Percentiles rank a stretch among this genome's conserved stretches.
These are phyloP conservation scores for Podilymbus podiceps DNA, from an alignment of 2,113 vertebrate species.

Conservation along the genomic window DNA sequence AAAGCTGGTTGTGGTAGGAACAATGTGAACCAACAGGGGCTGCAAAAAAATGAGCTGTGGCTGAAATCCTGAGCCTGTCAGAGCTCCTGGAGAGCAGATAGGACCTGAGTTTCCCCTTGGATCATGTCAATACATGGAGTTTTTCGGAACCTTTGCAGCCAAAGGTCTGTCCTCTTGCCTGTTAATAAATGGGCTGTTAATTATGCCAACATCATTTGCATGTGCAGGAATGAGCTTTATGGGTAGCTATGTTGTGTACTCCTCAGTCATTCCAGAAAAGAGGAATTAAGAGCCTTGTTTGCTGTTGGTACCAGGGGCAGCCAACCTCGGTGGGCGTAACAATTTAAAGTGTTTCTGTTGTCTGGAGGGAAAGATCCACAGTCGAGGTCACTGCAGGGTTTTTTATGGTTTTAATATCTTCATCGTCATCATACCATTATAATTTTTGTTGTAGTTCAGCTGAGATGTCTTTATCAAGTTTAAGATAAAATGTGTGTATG, in stretches of 20 bases:
- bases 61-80: not conserved
- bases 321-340: not conserved
- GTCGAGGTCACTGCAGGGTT: not conserved
- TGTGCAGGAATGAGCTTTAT: not conserved
- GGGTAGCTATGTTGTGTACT: not conserved
- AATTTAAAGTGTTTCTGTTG: not conserved
- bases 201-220: not conserved
- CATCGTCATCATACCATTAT: not conserved
- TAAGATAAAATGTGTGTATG: not conserved
- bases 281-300: not conserved
- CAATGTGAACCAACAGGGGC: not conserved
- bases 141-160: not conserved
- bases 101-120: not conserved
- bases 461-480: not conserved
- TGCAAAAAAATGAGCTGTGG: not conserved
- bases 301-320: not conserved
- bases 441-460: not conserved
- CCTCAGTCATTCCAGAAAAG: not conserved
- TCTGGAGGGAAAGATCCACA: not conserved
- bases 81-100: not conserved
- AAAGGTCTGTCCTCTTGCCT: not conserved
- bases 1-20: not conserved
- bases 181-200: fast-evolving
- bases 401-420: not conserved
- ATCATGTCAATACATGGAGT: fast-evolving